A percentile compares a stretch with the other conserved stretches of the same genome.
Conservation (phyloP, 2,113 vertebrate species). For the Alligator mississippiensis region DNA sequence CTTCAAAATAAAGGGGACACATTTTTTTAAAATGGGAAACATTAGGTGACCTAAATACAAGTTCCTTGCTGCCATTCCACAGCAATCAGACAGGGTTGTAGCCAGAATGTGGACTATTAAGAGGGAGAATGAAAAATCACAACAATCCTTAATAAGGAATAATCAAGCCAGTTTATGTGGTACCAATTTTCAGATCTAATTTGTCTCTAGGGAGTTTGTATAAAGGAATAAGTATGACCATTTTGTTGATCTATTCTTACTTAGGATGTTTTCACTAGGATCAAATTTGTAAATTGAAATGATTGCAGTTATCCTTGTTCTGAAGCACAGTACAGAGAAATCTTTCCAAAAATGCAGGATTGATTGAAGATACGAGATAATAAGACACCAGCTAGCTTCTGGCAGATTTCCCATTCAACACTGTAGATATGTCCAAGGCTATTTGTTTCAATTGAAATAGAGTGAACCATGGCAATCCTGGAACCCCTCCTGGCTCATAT, state of each 20-base stretch:
- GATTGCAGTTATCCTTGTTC: background rate
- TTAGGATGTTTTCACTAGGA: background rate
- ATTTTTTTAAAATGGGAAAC: slow-evolving; percentile 50
- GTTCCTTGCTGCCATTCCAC: slow-evolving; percentile 16
- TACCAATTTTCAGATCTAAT: slow-evolving; percentile 57
- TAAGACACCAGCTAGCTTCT: slow-evolving; percentile 49
- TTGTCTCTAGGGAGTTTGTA: slow-evolving; percentile 45
- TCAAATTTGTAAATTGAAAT: slow-evolving; percentile 40
- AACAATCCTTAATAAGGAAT: slow-evolving; percentile 62
- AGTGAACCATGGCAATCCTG: slow-evolving; percentile 35
- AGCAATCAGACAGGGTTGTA: background rate
- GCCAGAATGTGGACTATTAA: slow-evolving; percentile 20
- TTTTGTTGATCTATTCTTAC: slow-evolving; percentile 48
- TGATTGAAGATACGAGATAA: slow-evolving; percentile 45
- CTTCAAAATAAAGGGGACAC: slow-evolving; percentile 36
- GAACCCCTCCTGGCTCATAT: slow-evolving; percentile 64
- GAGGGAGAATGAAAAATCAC: slow-evolving; percentile 40
- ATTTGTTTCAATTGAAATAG: slow-evolving; percentile 54
- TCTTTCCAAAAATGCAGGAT: slow-evolving; percentile 43
- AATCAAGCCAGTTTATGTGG: slow-evolving; percentile 49
- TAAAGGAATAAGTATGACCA: slow-evolving; percentile 43
- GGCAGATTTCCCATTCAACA: slow-evolving; percentile 61
- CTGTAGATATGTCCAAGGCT: slow-evolving; percentile 47
- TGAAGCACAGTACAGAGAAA: slow-evolving; percentile 26
- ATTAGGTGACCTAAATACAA: slow-evolving; percentile 53